Base-by-base conservation (phyloP, 2,888 invertebrate genomes). In the Agrotis clavis region DNA sequence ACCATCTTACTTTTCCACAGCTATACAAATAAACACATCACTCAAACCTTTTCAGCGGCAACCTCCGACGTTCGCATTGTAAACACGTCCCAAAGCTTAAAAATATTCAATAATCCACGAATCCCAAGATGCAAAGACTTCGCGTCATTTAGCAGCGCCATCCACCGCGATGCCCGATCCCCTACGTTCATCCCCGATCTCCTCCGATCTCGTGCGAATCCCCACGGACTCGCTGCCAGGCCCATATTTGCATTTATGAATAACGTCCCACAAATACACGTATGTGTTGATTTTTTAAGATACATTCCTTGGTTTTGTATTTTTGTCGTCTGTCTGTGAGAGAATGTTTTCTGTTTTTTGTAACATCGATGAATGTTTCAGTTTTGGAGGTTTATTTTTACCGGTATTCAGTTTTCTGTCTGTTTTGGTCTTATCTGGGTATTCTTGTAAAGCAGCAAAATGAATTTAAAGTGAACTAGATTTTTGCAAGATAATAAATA, bases 171-270 rank as follows among this genome's bases (percentile, higher is more conserved):
- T 75, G 71, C 78, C 60, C 76, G 59, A 75, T 78, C 74, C 74
- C 65, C 56, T 45, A 50, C 59, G 59, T 63, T 60, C 51, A 67
- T 59, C 11, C 50, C 50, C 62, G 25, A 73, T 74, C 67, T 48
- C 62, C 21, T 11, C 51, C 69, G 69, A 82, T 73, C 73, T 67
- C 47, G 25, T 25, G 65, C 67, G 51, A 65, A 53, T 81, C 86
- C 83, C 86, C 48, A 19, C 79, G 78, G 87, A 83, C 72, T 63
- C 74, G 66, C 81, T 67, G 83, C 77, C 83, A 86, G 82, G 77
- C 77, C 72, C 64, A 63, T 65, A 89, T 90, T 90, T 87, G 82
- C 90, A 90, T 90, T 86, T 86, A 89, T 90, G 89, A 89, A 90
- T 89, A 88, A 88, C 84, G 77, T 81, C 76, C 69, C 67, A 47